phyloP scores from a whole-genome alignment of 2,888 invertebrate species.

The Dyspetes luteomarginatus region DNA sequence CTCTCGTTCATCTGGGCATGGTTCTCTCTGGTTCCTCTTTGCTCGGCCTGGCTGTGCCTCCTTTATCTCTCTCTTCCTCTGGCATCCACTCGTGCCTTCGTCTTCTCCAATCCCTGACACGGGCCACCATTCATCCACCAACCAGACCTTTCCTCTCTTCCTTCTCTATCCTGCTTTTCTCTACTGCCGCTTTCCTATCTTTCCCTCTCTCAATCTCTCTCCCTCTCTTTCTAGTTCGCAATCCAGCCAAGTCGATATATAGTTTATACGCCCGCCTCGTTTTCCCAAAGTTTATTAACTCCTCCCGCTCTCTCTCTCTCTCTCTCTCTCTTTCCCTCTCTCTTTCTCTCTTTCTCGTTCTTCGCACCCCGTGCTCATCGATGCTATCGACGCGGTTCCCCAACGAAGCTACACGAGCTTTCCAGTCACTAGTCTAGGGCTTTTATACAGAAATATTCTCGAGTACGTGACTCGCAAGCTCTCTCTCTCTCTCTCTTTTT shows the following conservation, averaged over 20 bases:
- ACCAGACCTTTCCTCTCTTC: slow-evolving; percentile 47
- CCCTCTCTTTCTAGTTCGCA: slow-evolving; percentile 43
- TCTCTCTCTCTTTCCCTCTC: slow-evolving; percentile 46
- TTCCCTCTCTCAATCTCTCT: slow-evolving; percentile 18
- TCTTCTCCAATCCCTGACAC: slow-evolving; percentile 64
- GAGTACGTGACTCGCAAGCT: slow-evolving; percentile 54
- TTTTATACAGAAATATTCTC: slow-evolving; percentile 61
- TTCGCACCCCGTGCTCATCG: too few species aligned
- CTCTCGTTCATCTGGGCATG: background rate
- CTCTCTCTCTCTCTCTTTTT: background rate
- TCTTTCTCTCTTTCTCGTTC: slow-evolving; percentile 21
- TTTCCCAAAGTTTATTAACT: slow-evolving; percentile 73
- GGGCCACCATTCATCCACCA: slow-evolving; percentile 64
- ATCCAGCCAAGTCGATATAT: slow-evolving; percentile 65
- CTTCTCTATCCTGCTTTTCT: slow-evolving; percentile 24
- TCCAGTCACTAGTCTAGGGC: slow-evolving; percentile 44
- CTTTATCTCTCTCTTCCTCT: slow-evolving; percentile 53
- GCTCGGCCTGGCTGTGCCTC: slow-evolving; percentile 34
- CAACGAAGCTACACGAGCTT: slow-evolving; percentile 50
- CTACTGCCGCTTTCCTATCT: slow-evolving; percentile 9
- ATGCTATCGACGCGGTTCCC: slow-evolving; percentile 37
- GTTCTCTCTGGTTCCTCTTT: background rate
- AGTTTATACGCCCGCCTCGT: slow-evolving; percentile 55
- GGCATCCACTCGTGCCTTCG: slow-evolving; percentile 54
- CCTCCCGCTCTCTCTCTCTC: slow-evolving; percentile 39